phyloP scores from a whole-genome alignment of 2,888 invertebrate genomes.

The Diarsia dahlii region DNA sequence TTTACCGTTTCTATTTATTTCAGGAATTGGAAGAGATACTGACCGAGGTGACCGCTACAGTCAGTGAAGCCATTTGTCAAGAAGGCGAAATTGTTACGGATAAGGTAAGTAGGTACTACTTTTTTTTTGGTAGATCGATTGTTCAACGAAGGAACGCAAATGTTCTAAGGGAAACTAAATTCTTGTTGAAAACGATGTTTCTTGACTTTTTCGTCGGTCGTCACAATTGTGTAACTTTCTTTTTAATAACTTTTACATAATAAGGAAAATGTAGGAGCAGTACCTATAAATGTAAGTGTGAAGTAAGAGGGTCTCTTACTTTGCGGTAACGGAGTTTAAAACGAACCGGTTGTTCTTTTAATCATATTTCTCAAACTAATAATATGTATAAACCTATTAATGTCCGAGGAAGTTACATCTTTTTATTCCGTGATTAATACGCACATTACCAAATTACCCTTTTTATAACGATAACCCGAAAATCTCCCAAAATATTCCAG shows the following conservation, averaged over 20 bases:
- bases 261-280: neutral
- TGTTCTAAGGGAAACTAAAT: constrained; percentile 11
- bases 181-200: constrained; percentile 19
- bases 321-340: constrained; percentile 10
- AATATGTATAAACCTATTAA: neutral
- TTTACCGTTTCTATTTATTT: constrained; percentile 74
- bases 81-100: constrained; percentile 96
- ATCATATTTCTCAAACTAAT: neutral
- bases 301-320: neutral
- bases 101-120: constrained; percentile 91
- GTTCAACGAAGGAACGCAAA: constrained; percentile 10
- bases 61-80: constrained; percentile 96
- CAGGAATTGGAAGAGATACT: constrained; percentile 98
- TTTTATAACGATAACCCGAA: constrained; percentile 19
- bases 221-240: constrained; percentile 20
- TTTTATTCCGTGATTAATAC: neutral
- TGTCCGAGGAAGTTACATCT: neutral
- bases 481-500: constrained; percentile 15
- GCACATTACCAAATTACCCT: constrained; percentile 1
- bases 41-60: constrained; percentile 96
- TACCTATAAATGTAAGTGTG: neutral
- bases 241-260: constrained; percentile 30
- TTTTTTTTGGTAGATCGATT: constrained; percentile 38
- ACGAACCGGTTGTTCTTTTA: neutral
- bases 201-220: constrained; percentile 17